These are phyloP conservation scores for Tetragnatha versicolor DNA, from an alignment of 1,140 invertebrate species.

Conservation along the genomic window DNA sequence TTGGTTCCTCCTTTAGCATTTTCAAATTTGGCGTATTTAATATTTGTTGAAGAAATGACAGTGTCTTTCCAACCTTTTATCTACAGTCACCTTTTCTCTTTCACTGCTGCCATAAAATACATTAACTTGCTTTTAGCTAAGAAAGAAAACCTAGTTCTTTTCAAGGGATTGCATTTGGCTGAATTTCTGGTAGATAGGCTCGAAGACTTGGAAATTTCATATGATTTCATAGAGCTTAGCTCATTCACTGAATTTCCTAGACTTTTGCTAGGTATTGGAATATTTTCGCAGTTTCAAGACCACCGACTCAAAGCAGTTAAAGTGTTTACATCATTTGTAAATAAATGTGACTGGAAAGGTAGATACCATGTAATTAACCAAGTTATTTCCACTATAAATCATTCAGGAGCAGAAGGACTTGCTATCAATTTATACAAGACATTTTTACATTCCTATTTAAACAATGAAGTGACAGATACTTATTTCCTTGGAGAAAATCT, in stretches of 20 bases:
- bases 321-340: conserved; percentile 3
- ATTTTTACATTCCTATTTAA: conserved; percentile 7
- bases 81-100: conserved; percentile 8
- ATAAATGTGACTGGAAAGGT: conserved; percentile 29
- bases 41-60: conserved; percentile 43
- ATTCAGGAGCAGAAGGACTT: conserved; percentile 28
- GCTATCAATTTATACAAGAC: conserved; percentile 34
- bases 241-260: conserved; percentile 16
- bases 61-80: conserved; percentile 27
- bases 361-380: conserved; percentile 33
- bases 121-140: neutral
- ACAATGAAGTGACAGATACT: neutral
- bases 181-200: neutral
- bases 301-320: conserved; percentile 2
- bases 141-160: conserved; percentile 18
- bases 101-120: conserved; percentile 6
- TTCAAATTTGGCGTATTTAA: conserved; percentile 23
- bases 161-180: conserved; percentile 29
- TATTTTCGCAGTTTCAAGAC: neutral
- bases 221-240: neutral
- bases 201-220: conserved; percentile 1
- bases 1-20: conserved; percentile 10
- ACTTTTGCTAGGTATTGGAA: conserved; percentile 8
- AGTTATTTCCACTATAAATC: neutral
- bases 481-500: conserved; percentile 44